These are phyloP conservation scores for Heteropelma amictum DNA, from an alignment of 2,888 invertebrate genomes.

Conservation along the genomic window DNA sequence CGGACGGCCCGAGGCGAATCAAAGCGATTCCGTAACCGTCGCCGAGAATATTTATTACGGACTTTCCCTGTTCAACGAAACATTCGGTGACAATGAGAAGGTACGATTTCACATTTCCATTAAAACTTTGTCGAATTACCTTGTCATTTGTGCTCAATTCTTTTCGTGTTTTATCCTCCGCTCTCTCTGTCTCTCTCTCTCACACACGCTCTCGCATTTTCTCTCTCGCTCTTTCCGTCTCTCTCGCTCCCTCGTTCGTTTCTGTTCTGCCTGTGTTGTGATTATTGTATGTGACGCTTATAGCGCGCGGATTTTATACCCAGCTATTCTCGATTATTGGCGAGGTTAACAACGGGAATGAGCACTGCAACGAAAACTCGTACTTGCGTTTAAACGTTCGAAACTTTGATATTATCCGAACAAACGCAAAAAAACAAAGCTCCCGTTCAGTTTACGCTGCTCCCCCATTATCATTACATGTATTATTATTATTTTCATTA, in stretches of 20 bases:
- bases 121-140: too few relatives aligned
- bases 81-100: conserved; percentile 76
- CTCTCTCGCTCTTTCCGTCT: conserved; percentile 30
- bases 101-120: conserved; percentile 62
- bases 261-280: conserved; percentile 47
- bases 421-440: too few relatives aligned
- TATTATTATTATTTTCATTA: neutral
- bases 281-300: conserved; percentile 62
- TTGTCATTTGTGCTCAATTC: too few relatives aligned
- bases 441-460: neutral
- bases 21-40: conserved; percentile 79
- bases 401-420: too few relatives aligned
- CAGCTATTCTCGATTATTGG: conserved; percentile 9
- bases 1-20: conserved; percentile 80
- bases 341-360: conserved; percentile 14
- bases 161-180: conserved; percentile 3
- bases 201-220: neutral
- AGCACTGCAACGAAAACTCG: too few relatives aligned
- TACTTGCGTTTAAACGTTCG: too few relatives aligned
- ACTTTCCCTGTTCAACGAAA: conserved; percentile 76
- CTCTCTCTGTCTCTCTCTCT: neutral
- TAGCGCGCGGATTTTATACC: conserved; percentile 66
- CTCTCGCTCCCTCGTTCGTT: conserved; percentile 28
- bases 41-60: conserved; percentile 78
- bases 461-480: neutral